These are phyloP conservation scores for Gymnoscelis rufifasciata DNA, from an alignment of 2,888 invertebrate genomes.

Conservation along the genomic window DNA sequence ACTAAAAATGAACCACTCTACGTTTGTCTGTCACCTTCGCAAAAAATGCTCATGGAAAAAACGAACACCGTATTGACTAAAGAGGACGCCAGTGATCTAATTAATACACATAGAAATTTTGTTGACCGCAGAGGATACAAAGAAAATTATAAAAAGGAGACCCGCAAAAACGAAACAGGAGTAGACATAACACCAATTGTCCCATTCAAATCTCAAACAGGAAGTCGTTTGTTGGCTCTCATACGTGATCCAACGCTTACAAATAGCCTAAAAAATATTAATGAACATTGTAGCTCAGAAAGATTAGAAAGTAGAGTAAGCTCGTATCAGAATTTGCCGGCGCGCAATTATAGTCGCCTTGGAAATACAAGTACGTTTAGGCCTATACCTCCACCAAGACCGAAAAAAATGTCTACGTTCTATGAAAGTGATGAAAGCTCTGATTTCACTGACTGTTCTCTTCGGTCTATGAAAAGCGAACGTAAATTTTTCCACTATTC, in stretches of 20 bases:
- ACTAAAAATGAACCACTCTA: constrained; percentile 80
- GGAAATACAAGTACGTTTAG: constrained; percentile 41
- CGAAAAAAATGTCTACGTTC: constrained; percentile 56
- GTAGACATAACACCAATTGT: constrained; percentile 38
- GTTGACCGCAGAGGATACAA: constrained; percentile 80
- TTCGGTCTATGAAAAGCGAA: constrained; percentile 59
- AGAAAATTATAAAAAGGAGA: constrained; percentile 48
- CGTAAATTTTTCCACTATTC: constrained; percentile 67
- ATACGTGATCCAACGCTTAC: constrained; percentile 76
- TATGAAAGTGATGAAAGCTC: constrained; percentile 72
- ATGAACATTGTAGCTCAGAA: constrained; percentile 41
- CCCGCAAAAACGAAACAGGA: constrained; percentile 29
- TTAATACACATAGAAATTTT: constrained; percentile 85
- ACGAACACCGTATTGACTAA: constrained; percentile 68
- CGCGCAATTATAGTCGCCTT: constrained; percentile 16
- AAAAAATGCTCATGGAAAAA: constrained; percentile 80
- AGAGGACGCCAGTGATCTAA: constrained; percentile 79
- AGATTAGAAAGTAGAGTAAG: constrained; percentile 35
- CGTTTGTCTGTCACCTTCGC: constrained; percentile 86
- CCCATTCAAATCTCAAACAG: constrained; percentile 75
- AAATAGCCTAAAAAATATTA: constrained; percentile 46
- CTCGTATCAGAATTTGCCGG: constrained; percentile 31
- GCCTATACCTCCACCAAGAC: constrained; percentile 64
- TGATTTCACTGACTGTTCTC: constrained; percentile 59
- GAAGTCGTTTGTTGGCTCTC: constrained; percentile 81